Evolutionary conservation across 2,797 vertebrate genomes (phyloP).

Genomic region (Pteropus rufus): DNA sequence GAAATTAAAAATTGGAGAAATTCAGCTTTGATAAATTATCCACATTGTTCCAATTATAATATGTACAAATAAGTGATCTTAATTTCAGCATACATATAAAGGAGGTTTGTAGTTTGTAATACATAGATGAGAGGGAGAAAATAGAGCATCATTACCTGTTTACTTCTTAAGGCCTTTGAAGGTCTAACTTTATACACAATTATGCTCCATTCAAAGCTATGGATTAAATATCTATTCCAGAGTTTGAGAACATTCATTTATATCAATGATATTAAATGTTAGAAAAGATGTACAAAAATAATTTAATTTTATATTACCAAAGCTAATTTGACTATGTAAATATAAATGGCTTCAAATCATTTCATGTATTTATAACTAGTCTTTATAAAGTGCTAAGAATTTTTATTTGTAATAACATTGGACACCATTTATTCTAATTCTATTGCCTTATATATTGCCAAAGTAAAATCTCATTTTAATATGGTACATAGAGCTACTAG

Average conservation of each 20-base stretch:
- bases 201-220: not conserved
- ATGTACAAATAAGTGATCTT: not conserved
- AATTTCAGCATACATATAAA: not conserved
- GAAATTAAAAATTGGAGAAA: not conserved
- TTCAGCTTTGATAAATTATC: not conserved
- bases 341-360: not conserved
- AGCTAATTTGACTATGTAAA: constrained; percentile 11
- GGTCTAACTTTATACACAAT: not conserved
- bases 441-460: not conserved
- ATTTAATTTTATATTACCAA: not conserved
- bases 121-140: not conserved
- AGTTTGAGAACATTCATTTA: constrained; percentile 9
- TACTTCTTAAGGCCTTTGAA: not conserved
- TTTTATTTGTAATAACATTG: constrained; percentile 30
- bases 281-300: not conserved
- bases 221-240: not conserved
- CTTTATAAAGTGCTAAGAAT: not conserved
- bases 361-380: constrained; percentile 21
- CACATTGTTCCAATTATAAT: not conserved
- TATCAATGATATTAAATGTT: not conserved
- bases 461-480: constrained; percentile 30
- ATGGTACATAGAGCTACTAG: not conserved
- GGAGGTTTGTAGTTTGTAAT: not conserved
- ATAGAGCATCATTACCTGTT: not conserved
- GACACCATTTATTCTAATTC: not conserved